Evolutionary conservation across 2,113 vertebrate species (phyloP).

Genomic region (Petroica traversi): DNA sequence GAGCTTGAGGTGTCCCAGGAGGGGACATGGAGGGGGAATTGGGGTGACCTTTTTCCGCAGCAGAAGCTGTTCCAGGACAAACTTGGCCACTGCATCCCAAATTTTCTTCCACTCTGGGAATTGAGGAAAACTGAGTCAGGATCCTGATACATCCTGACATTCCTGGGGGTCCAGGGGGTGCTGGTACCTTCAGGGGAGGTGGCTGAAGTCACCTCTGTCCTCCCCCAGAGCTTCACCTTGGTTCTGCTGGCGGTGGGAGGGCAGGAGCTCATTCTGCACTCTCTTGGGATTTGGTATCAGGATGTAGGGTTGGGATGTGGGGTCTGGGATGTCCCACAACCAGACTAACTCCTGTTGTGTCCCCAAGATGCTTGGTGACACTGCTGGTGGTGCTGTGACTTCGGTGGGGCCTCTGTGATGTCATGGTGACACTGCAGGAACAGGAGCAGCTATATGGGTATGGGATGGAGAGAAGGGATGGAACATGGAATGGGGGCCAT

Average conservation of each 20-base stretch:
- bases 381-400: neutral
- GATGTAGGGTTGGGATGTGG: neutral
- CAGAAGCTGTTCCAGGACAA: neutral
- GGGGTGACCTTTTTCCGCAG: neutral
- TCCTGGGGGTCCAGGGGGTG: neutral
- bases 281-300: neutral
- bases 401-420: neutral
- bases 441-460: accelerated
- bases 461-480: neutral
- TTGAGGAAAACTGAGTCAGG: neutral
- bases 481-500: neutral
- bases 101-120: neutral
- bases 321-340: neutral
- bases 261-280: neutral
- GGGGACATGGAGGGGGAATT: neutral
- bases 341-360: neutral
- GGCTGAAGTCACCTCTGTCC: neutral
- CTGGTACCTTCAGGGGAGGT: neutral
- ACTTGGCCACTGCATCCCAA: neutral
- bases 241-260: neutral
- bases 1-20: neutral
- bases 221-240: neutral
- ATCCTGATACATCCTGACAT: neutral
- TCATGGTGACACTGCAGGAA: neutral
- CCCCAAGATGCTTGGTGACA: neutral